Evolutionary conservation across 2,888 invertebrate genomes (phyloP), one percentile per base, ranked within the genome.

Genomic region (Orchesella flavescens): DNA sequence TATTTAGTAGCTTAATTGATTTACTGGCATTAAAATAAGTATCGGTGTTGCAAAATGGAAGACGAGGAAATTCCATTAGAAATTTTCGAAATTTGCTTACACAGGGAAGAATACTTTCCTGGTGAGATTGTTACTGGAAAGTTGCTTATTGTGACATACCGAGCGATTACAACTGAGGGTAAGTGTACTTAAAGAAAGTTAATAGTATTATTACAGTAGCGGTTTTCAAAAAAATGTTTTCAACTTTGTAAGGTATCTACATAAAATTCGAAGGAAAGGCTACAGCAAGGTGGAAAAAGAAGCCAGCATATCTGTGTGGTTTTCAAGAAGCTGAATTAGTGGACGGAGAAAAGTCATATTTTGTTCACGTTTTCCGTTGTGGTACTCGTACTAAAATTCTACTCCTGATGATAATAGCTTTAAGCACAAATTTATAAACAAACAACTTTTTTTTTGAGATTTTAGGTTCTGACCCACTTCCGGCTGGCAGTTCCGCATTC

Each of bases 181-280:
- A 90, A 90, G 17, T 46, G n/a, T 80, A n/a, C n/a, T 10, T 44
- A 43, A 23, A 19, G 44, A 49, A 85, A 85, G 80, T 90, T 90
- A 5, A 87, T 43, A 9, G n/a, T n/a, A n/a, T n/a, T n/a, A n/a
- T n/a, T n/a, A n/a, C n/a, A 49, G 7, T 57, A 7, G 1, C 1
- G n/a, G 49, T 68, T 17, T 46, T 46, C 21, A 21, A 2, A n/a
- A 2, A 61, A 21, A 2, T 61, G 3, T 61, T 61, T 15, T 61
- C 61, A 13, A 13, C 7, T 34, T 65, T 23, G 24, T 19, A n/a
- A 95, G 95, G 94, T 84, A 93, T 95, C 84, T 92, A 92, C 88
- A 93, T 95, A 19, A 93, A 93, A 85, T 93, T 95, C 88, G 93
- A 94, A 89, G 95, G 95, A 24, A 94, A 93, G 89, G 94, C 94